Evolutionary conservation across 2,113 vertebrate genomes (phyloP).

Genomic region (Lampris megalopsis): DNA sequence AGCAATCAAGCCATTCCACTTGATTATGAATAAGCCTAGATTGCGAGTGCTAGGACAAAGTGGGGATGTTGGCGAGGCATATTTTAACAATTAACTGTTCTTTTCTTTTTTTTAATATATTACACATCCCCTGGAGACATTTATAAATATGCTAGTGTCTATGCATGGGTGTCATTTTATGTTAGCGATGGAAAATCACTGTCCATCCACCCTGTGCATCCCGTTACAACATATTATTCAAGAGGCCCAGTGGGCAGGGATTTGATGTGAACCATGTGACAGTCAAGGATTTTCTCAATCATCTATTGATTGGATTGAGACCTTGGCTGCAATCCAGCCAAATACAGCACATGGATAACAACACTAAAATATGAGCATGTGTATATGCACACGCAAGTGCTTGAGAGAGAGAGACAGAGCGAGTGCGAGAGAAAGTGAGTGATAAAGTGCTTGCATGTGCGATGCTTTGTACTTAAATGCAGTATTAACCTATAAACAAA

Average conservation of each 20-base stretch:
- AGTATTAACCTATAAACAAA: too few relatives aligned
- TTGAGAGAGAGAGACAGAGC: not conserved
- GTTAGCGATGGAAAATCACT: not conserved
- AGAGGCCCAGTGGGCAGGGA: slow-evolving; percentile 20
- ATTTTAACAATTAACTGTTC: slow-evolving; percentile 10
- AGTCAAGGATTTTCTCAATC: slow-evolving; percentile 47
- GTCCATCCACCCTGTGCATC: slow-evolving; percentile 7
- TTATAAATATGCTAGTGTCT: slow-evolving; percentile 16
- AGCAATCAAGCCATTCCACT: slow-evolving; percentile 51
- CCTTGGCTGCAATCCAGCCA: slow-evolving; percentile 54
- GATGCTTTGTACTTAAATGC: too few relatives aligned
- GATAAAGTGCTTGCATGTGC: not conserved
- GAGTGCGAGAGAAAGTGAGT: slow-evolving; percentile 2
- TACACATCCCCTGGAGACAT: slow-evolving; percentile 19
- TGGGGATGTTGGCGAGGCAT: slow-evolving; percentile 42
- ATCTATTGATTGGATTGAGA: slow-evolving; percentile 60
- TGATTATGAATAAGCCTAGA: slow-evolving; percentile 43
- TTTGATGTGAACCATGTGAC: slow-evolving; percentile 36
- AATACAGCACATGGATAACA: slow-evolving; percentile 40
- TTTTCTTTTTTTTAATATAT: slow-evolving; percentile 1
- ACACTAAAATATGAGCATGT: slow-evolving; percentile 25
- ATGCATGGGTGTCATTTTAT: slow-evolving; percentile 13
- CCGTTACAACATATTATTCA: slow-evolving; percentile 22
- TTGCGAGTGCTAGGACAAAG: slow-evolving; percentile 22
- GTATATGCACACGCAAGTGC: not conserved